These are phyloP conservation scores for Drosophila ezoana DNA, from an alignment of 2,888 invertebrate species.

Conservation along the genomic window DNA sequence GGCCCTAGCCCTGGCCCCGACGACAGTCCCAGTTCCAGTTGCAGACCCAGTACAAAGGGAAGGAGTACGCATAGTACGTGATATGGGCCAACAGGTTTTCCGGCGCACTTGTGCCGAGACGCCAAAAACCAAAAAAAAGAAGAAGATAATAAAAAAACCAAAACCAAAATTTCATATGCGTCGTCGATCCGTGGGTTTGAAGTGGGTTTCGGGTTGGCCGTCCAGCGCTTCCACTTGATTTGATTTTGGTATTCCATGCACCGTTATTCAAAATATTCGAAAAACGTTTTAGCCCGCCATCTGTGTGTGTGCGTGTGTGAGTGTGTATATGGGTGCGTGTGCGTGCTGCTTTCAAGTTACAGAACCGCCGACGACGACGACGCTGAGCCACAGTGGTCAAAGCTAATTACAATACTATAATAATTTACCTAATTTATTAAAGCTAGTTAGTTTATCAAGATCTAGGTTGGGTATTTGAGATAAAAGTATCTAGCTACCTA, in stretches of 20 bases:
- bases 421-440: constrained; percentile 8
- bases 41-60: constrained; percentile 38
- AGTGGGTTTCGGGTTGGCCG: constrained; percentile 41
- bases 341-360: constrained; percentile 55
- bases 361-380: constrained; percentile 48
- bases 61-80: constrained; percentile 67
- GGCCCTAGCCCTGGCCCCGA: background rate
- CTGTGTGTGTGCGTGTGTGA: constrained; percentile 3
- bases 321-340: constrained; percentile 28
- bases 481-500: too few species aligned
- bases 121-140: constrained; percentile 38
- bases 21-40: constrained; percentile 36
- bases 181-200: constrained; percentile 72
- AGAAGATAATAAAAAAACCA: constrained; percentile 28
- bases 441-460: background rate
- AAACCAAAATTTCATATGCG: constrained; percentile 68
- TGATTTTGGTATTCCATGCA: constrained; percentile 80
- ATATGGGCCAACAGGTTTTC: constrained; percentile 81
- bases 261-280: constrained; percentile 80
- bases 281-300: constrained; percentile 72
- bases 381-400: constrained; percentile 27
- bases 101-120: constrained; percentile 74
- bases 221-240: constrained; percentile 76
- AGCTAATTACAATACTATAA: constrained; percentile 17
- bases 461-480: background rate